These are phyloP conservation scores for Catostylus mosaicus DNA, from an alignment of 30 jellyfish, hydroid and myxozoan genomes.

Conservation along the genomic window DNA sequence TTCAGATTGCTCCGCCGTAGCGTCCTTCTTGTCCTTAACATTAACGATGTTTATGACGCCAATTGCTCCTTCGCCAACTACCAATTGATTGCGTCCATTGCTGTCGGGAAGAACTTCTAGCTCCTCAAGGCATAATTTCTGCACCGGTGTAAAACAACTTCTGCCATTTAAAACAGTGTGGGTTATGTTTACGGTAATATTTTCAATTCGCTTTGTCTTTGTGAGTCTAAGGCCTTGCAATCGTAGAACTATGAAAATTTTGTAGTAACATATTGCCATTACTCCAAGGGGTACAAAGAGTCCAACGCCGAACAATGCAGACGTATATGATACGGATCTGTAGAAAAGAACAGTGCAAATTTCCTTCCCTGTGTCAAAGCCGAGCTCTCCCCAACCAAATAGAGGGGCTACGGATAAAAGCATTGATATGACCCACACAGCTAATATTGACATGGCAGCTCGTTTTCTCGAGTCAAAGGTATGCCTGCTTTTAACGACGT, in stretches of 20 bases:
- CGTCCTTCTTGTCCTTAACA: no score
- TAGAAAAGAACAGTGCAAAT: constrained; percentile 79
- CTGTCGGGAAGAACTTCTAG: no score
- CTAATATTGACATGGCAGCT: constrained; percentile 4
- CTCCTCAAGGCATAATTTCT: no score
- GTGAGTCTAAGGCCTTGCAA: constrained; percentile 20
- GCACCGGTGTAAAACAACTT: no score
- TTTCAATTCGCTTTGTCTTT: no score
- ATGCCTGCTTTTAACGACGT: constrained; percentile 57
- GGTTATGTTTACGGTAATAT: no score
- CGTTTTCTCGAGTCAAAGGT: constrained; percentile 45
- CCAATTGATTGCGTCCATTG: no score
- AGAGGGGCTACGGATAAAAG: constrained; percentile 69
- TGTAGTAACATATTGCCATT: constrained; percentile 73
- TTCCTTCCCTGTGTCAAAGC: constrained; percentile 82
- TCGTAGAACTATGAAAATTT: constrained; percentile 48
- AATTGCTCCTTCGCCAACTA: no score
- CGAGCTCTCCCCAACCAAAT: constrained; percentile 90
- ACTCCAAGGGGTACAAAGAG: constrained; percentile 53
- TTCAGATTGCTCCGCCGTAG: no score
- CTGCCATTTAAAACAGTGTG: no score
- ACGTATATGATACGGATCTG: constrained; percentile 64
- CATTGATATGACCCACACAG: constrained; percentile 57
- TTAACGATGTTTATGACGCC: no score
- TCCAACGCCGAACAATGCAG: constrained; percentile 60